Percentiles rank a stretch among this genome's conserved stretches.
phyloP scores from a whole-genome alignment of 2,797 vertebrate genomes.

The Hippocampus kuda region DNA sequence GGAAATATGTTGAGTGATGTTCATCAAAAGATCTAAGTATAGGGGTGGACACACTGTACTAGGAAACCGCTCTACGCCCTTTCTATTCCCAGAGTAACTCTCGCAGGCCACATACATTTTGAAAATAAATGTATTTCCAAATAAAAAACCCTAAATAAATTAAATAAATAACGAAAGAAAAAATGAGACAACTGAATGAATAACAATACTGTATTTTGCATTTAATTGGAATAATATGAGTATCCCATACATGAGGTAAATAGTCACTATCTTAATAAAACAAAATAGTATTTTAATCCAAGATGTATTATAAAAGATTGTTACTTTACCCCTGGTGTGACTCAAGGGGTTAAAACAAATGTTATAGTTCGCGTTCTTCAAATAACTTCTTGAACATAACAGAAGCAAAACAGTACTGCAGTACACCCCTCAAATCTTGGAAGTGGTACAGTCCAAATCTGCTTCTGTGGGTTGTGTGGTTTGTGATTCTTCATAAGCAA shows the following conservation, averaged over 20 bases:
- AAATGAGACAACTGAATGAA: background rate
- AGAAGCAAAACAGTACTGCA: background rate
- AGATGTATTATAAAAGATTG: background rate
- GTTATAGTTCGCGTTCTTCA: too few species aligned
- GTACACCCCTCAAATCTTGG: background rate
- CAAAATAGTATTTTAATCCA: background rate
- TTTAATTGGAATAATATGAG: too few species aligned
- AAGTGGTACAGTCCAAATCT: slow-evolving; percentile 9
- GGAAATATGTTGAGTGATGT: background rate
- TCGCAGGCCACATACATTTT: background rate
- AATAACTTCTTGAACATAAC: background rate
- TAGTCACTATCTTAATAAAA: background rate
- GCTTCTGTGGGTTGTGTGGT: background rate
- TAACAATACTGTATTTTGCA: background rate
- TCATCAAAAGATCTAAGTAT: background rate
- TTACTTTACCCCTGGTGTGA: background rate
- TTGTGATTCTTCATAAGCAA: background rate
- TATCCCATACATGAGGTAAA: background rate
- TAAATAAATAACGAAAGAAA: background rate
- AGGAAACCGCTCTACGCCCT: background rate
- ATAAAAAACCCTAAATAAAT: background rate
- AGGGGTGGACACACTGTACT: background rate
- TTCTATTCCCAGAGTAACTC: background rate
- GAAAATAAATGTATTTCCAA: background rate
- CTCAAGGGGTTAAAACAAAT: background rate